Evolutionary conservation across 2,888 invertebrate species (phyloP).

Genomic region (Drosophila acutilabella): DNA sequence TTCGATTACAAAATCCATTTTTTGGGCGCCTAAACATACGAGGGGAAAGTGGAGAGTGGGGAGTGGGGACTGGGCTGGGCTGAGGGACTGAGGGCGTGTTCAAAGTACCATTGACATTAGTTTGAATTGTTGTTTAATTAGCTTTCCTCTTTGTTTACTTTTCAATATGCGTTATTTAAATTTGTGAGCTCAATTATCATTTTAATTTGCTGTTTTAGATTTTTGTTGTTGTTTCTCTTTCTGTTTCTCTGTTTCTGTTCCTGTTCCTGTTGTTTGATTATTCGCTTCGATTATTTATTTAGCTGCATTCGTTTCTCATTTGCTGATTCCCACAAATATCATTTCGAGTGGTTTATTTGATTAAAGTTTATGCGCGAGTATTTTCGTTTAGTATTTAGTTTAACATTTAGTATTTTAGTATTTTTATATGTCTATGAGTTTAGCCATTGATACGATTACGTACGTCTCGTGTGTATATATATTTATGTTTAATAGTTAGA

Average conservation of each 20-base stretch:
- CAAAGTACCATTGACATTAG: constrained; percentile 39
- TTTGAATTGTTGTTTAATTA: constrained; percentile 56
- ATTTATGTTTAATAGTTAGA: constrained; percentile 19
- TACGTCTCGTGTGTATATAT: constrained; percentile 21
- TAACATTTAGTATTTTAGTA: constrained; percentile 18
- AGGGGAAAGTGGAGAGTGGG: not conserved
- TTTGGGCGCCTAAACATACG: constrained; percentile 21
- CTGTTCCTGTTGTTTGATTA: constrained; percentile 53
- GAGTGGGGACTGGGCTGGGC: not conserved
- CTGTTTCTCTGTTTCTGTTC: constrained; percentile 6
- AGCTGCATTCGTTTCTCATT: constrained; percentile 23
- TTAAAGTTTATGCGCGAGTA: constrained; percentile 37
- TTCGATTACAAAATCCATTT: constrained; percentile 16
- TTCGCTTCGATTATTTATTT: constrained; percentile 56
- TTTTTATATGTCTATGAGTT: constrained; percentile 14
- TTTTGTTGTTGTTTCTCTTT: constrained; percentile 7
- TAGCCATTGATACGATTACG: constrained; percentile 11
- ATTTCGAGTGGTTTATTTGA: constrained; percentile 37
- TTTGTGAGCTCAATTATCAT: constrained; percentile 45
- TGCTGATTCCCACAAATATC: constrained; percentile 23
- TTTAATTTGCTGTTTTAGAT: constrained; percentile 43
- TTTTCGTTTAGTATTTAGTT: constrained; percentile 25
- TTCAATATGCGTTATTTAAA: constrained; percentile 43
- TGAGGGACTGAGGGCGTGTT: constrained; percentile 41
- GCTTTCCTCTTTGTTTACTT: constrained; percentile 37